Percentiles rank a stretch among this genome's conserved stretches.
These are phyloP conservation scores for Pyrgus malvae DNA, from an alignment of 2,888 invertebrate genomes.

Conservation along the genomic window DNA sequence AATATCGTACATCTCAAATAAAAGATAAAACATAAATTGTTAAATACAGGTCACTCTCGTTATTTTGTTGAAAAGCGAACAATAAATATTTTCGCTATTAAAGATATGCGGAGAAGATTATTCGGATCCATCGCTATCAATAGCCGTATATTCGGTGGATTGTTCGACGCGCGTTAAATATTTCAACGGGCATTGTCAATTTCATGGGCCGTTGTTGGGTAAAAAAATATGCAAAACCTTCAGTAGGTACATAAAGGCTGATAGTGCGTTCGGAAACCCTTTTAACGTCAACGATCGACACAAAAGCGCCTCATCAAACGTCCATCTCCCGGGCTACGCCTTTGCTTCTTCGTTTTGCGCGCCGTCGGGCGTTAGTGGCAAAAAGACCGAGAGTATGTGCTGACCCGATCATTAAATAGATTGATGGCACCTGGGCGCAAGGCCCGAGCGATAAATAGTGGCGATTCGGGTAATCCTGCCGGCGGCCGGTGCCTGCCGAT, in stretches of 20 bases:
- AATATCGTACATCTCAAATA: not conserved
- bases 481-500: slow-evolving; percentile 72
- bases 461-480: slow-evolving; percentile 80
- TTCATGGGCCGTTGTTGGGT: slow-evolving; percentile 37
- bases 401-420: slow-evolving; percentile 83
- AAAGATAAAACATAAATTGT: not conserved
- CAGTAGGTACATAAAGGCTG: slow-evolving; percentile 43
- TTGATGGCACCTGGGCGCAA: slow-evolving; percentile 81
- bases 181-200: slow-evolving; percentile 34
- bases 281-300: slow-evolving; percentile 71
- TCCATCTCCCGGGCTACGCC: slow-evolving; percentile 67
- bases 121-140: slow-evolving; percentile 29
- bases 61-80: not conserved
- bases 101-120: slow-evolving; percentile 39
- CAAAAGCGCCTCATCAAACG: slow-evolving; percentile 81
- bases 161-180: slow-evolving; percentile 27
- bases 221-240: slow-evolving; percentile 45
- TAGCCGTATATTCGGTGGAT: slow-evolving; percentile 2
- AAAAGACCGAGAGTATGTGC: slow-evolving; percentile 77
- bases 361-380: slow-evolving; percentile 56
- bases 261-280: slow-evolving; percentile 69
- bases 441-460: slow-evolving; percentile 81
- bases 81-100: slow-evolving; percentile 13
- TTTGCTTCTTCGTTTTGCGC: slow-evolving; percentile 67
- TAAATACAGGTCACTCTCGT: too few species aligned